Percentiles rank a stretch among this genome's conserved stretches.
These are phyloP conservation scores for Potamarius usumacintae DNA, from an alignment of 2,113 vertebrate genomes.

Conservation along the genomic window DNA sequence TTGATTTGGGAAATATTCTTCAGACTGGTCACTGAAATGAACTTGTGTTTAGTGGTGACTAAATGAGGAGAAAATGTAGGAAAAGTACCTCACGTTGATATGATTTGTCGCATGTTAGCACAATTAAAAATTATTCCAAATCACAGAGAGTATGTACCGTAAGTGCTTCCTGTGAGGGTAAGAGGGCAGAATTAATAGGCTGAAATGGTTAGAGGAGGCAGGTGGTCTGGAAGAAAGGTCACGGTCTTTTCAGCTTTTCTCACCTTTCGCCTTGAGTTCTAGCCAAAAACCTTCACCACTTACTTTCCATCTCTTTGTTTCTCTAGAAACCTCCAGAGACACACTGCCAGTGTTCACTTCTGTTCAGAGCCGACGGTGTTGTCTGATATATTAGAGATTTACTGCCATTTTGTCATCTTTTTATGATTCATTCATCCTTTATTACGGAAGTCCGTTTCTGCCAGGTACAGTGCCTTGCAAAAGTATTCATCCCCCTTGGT, in stretches of 20 bases:
- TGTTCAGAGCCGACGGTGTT: not conserved
- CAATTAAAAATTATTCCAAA: not conserved
- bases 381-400: not conserved
- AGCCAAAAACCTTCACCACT: constrained; percentile 37
- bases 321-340: constrained; percentile 12
- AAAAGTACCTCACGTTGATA: not conserved
- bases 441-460: not conserved
- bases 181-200: constrained; percentile 70
- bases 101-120: not conserved
- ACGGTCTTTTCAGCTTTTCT: constrained; percentile 54
- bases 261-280: constrained; percentile 61
- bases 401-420: not conserved
- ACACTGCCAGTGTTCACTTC: not conserved
- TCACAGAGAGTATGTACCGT: not conserved
- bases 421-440: not conserved
- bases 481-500: no score
- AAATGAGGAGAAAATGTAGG: not conserved
- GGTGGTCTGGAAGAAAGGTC: constrained; percentile 68
- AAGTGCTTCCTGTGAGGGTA: constrained; percentile 42
- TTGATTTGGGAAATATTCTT: not conserved
- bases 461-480: not conserved
- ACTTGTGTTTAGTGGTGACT: not conserved
- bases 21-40: not conserved
- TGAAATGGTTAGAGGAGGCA: constrained; percentile 69
- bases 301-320: not conserved